Evolutionary conservation across 2,888 invertebrate species (phyloP).

Genomic region (Caenorhabditis drosophilae): DNA sequence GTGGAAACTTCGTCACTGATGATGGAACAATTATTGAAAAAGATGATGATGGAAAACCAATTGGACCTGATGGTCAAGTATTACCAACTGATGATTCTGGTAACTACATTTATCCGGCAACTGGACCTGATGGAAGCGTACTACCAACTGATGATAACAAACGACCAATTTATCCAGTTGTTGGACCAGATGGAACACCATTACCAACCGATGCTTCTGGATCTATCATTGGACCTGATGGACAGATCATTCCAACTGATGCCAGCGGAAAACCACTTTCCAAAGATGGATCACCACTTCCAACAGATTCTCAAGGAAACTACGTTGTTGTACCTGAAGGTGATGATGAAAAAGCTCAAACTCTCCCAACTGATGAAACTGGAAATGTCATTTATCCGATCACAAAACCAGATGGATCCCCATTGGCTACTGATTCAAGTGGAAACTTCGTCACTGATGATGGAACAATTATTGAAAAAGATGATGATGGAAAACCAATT

Average conservation of each 20-base stretch:
- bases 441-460: constrained; percentile 3
- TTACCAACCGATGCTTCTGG: constrained; percentile 33
- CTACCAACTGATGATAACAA: constrained; percentile 27
- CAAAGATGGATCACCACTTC: constrained; percentile 35
- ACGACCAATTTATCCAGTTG: constrained; percentile 17
- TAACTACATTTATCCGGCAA: constrained; percentile 34
- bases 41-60: constrained; percentile 22
- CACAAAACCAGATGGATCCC: constrained; percentile 25
- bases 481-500: constrained; percentile 4
- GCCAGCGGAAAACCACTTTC: constrained; percentile 15
- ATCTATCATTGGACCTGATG: constrained; percentile 39
- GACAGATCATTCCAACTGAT: constrained; percentile 35
- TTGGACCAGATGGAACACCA: constrained; percentile 36
- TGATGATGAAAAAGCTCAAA: constrained; percentile 38
- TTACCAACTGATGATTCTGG: constrained; percentile 30
- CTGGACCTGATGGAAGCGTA: constrained; percentile 40
- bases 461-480: constrained; percentile 3
- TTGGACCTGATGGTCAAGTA: constrained; percentile 35
- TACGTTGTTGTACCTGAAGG: constrained; percentile 38
- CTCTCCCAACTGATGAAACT: constrained; percentile 37
- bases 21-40: constrained; percentile 27
- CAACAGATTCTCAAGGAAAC: constrained; percentile 31
- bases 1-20: constrained; percentile 12
- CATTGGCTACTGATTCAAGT: constrained; percentile 4
- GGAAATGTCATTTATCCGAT: constrained; percentile 43